phyloP scores from a whole-genome alignment of 2,113 vertebrate genomes.

The Chionodraco myersi region DNA sequence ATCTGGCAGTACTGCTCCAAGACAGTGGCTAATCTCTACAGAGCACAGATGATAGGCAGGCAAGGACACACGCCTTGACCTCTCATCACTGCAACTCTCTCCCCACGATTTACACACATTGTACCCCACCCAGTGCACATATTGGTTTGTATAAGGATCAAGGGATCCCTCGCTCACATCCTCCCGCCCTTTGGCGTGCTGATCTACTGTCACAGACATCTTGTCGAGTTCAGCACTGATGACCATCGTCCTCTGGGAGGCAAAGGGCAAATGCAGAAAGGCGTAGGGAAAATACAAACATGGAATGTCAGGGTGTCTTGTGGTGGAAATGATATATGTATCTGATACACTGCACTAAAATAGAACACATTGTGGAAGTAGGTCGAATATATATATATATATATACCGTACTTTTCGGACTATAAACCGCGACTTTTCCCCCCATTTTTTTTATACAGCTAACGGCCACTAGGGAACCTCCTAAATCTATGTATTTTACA shows the following conservation, averaged over 20 bases:
- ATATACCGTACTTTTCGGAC: no score
- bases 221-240: constrained; percentile 34
- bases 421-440: no score
- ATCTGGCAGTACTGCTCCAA: constrained; percentile 14
- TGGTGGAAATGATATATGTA: constrained; percentile 22
- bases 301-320: constrained; percentile 16
- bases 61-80: constrained; percentile 54
- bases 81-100: constrained; percentile 41
- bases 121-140: neutral
- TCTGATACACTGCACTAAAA: constrained; percentile 10
- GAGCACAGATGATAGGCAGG: constrained; percentile 51
- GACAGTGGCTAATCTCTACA: constrained; percentile 37
- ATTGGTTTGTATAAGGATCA: constrained; percentile 27
- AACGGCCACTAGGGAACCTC: no score
- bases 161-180: neutral
- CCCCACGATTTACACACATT: neutral
- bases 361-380: constrained; percentile 26
- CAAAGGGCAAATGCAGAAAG: constrained; percentile 5
- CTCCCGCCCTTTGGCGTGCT: constrained; percentile 37
- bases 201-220: constrained; percentile 39
- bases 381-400: constrained; percentile 28
- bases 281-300: constrained; percentile 35
- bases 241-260: constrained; percentile 27
- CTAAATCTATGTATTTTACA: no score
- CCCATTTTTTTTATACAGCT: no score